phyloP scores from a whole-genome alignment of 2,888 invertebrate genomes.

The Phortica magna region DNA sequence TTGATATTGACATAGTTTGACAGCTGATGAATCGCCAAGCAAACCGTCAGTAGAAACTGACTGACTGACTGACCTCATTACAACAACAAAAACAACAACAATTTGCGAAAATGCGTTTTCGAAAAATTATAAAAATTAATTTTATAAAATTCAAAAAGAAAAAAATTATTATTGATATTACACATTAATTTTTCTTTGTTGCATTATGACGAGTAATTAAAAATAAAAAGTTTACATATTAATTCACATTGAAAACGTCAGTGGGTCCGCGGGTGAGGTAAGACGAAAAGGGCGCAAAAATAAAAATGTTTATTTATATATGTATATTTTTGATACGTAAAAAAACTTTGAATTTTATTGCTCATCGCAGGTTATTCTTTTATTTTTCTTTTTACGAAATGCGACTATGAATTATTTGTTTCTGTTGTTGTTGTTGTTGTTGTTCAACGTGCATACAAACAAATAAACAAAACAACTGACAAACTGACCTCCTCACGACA shows the following conservation, averaged over 20 bases:
- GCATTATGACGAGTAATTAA: too few relatives aligned
- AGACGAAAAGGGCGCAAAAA: too few relatives aligned
- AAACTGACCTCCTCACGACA: constrained; percentile 64
- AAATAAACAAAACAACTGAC: constrained; percentile 3
- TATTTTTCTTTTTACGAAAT: background rate
- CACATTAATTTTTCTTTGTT: too few relatives aligned
- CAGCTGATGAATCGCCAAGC: background rate
- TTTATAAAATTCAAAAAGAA: too few relatives aligned
- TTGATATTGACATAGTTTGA: constrained; percentile 22
- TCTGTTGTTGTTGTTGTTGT: background rate
- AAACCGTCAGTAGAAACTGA: background rate
- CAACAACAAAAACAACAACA: too few relatives aligned
- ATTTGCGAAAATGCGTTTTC: too few relatives aligned
- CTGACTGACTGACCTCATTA: background rate
- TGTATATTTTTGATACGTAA: background rate
- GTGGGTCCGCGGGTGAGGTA: too few relatives aligned
- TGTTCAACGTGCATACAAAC: background rate
- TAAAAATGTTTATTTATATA: background rate
- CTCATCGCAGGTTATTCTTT: background rate
- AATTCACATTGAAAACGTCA: too few relatives aligned
- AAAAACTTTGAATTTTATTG: background rate
- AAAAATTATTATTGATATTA: too few relatives aligned
- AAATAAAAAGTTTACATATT: too few relatives aligned
- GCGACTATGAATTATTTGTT: background rate
- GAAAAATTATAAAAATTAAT: too few relatives aligned